Evolutionary conservation across 2,797 vertebrate species (phyloP).

Genomic region (Dryobates pubescens): DNA sequence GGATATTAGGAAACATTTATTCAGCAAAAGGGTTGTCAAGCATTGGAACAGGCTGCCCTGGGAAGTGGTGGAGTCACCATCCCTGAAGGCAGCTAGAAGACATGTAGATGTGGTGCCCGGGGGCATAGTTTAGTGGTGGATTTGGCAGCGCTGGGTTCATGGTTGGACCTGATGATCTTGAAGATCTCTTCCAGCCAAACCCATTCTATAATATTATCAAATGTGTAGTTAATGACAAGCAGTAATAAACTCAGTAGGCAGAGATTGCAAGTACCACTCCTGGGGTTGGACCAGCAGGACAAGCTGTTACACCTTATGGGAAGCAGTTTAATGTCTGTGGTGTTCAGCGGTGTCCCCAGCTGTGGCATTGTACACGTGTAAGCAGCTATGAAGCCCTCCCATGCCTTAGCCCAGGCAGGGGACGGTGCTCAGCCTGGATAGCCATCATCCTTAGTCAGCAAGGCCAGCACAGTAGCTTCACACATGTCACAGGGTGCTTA

Average conservation of each 20-base stretch:
- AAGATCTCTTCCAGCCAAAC: too few relatives aligned
- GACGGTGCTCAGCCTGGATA: background rate
- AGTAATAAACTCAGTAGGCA: background rate
- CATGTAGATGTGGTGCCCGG: too few relatives aligned
- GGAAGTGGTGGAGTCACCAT: too few relatives aligned
- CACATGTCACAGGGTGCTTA: background rate
- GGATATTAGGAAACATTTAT: too few relatives aligned
- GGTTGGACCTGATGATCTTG: too few relatives aligned
- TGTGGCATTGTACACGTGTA: accelerated
- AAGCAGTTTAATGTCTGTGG: background rate
- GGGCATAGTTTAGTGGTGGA: too few relatives aligned
- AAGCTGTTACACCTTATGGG: background rate
- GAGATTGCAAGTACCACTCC: background rate
- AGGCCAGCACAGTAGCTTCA: background rate
- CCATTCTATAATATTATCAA: background rate
- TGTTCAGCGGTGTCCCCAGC: background rate
- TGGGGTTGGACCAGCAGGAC: background rate
- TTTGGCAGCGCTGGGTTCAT: too few relatives aligned
- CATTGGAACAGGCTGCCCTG: too few relatives aligned
- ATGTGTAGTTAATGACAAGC: background rate
- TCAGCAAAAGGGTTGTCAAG: too few relatives aligned
- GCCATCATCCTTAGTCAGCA: background rate
- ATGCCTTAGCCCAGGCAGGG: background rate
- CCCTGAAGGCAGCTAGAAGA: too few relatives aligned
- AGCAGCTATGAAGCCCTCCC: background rate